Evolutionary conservation across 92 coral and sea anemone species (phyloP).

Genomic region (Virgularia gustaviana): DNA sequence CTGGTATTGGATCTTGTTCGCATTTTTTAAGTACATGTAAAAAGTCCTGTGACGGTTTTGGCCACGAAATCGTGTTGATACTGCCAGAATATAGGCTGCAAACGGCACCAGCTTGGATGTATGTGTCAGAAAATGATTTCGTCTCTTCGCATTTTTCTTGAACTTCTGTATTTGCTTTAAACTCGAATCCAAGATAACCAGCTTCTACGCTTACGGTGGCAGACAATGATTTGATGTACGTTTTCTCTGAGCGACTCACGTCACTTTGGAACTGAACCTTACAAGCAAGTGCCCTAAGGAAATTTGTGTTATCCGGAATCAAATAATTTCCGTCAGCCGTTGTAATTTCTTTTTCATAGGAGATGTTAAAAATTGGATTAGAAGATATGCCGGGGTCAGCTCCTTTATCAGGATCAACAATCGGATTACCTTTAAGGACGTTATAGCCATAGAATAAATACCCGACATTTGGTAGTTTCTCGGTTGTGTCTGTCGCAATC

Average conservation of each 20-base stretch:
- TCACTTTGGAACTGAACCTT: conserved; percentile 6
- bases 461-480: too few species aligned
- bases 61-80: conserved; percentile 10
- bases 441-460: too few species aligned
- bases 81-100: conserved; percentile 33
- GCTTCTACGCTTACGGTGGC: not conserved
- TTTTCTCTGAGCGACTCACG: conserved; percentile 12
- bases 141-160: too few species aligned
- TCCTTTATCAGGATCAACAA: too few species aligned
- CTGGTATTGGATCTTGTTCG: conserved; percentile 11
- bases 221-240: conserved; percentile 28
- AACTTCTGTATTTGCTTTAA: conserved; percentile 35
- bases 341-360: not conserved
- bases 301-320: conserved; percentile 39
- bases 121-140: too few species aligned
- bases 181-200: not conserved
- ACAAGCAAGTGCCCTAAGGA: conserved; percentile 18
- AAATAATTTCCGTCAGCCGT: conserved; percentile 25
- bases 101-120: conserved; percentile 12
- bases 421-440: too few species aligned
- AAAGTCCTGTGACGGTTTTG: conserved; percentile 29
- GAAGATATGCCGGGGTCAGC: too few species aligned
- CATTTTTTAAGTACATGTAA: conserved; percentile 5
- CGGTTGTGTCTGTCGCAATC: too few species aligned
- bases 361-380: too few species aligned